Evolutionary conservation across 2,797 vertebrate species (phyloP), one percentile per base, ranked within the genome.

Genomic region (Argyrosomus regius): DNA sequence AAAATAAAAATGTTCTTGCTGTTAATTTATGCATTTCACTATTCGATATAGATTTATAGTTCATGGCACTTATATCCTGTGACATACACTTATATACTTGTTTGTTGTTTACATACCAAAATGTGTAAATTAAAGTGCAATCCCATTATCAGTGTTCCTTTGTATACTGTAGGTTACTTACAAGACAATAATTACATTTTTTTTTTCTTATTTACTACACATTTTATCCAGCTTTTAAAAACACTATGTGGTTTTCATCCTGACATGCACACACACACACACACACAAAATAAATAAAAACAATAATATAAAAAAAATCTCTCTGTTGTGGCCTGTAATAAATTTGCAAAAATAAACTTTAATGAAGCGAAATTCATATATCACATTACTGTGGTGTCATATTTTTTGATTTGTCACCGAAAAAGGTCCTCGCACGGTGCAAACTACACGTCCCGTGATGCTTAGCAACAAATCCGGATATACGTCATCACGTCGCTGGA

Each of bases 361-460:
- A n/a, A 18, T 41, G 1, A 48, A 53, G 18, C 22, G 26, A 17
- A 31, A 56, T 31, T 0, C 28, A 46, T 31, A 13, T 8, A 11
- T 24, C 1, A 41, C n/a, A 2, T 35, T 20, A 52, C 3, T 54
- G 3, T n/a, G 0, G 10, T 49, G 26, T 3, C 2, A 14, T 59
- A 6, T 26, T 6, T 65, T 18, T 70, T 24, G n/a, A 6, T 12
- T 35, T 43, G 18, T 17, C 22, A 1, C 3, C 11, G 6, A 10
- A 12, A 61, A 59, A 59, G 18, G 8, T 5, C 16, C 5, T 28
- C 7, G 18, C 62, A 14, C 26, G 1, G 18, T 13, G 0, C 0
- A 75, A 69, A 97, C 97, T 95, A 92, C 96, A 94, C 50, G 75
- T 86, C 96, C 96, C 96, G 92, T 61, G 31, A 81, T 87, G 59